A percentile compares a stretch with the other conserved stretches of the same genome.
phyloP scores from a whole-genome alignment of 35 echinoderm and acorn worm species.

The Chiridota heheva region DNA sequence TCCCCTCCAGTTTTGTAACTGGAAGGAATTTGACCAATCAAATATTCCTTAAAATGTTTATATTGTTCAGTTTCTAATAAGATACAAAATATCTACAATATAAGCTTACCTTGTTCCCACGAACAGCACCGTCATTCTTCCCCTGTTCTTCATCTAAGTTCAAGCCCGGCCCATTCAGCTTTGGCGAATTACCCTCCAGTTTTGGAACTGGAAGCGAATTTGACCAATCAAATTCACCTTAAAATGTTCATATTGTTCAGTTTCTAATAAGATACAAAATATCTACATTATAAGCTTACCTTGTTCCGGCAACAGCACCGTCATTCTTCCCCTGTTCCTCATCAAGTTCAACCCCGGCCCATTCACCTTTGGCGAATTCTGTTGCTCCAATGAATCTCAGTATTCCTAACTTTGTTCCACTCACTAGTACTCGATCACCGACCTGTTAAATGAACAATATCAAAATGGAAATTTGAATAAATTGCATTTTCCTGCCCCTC shows the following conservation, averaged over 20 bases:
- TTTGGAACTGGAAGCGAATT: too few species aligned
- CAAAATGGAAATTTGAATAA: too few species aligned
- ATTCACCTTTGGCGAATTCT: conserved; percentile 99
- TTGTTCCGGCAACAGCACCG: conserved; percentile 98
- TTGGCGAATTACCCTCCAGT: conserved; percentile 99
- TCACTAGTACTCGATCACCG: conserved; percentile 95
- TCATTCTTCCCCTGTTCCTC: conserved; percentile 98
- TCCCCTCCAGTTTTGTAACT: too few species aligned
- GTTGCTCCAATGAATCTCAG: conserved; percentile 92
- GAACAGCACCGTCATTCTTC: conserved; percentile 98
- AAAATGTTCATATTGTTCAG: background rate
- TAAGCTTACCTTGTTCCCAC: conserved; percentile 98
- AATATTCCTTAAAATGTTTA: background rate
- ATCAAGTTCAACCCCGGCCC: conserved; percentile 96
- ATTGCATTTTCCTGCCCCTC: too few species aligned
- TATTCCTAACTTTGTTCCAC: conserved; percentile 88
- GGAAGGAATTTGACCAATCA: too few species aligned
- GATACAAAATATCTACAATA: background rate
- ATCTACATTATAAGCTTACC: conserved; percentile 43
- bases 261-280: background rate
- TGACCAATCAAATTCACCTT: background rate
- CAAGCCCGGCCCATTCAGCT: conserved; percentile 96
- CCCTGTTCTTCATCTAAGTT: conserved; percentile 95
- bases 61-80: background rate
- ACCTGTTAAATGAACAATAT: conserved; percentile 44